Conservation (phyloP, 2,113 vertebrate species). For the Amia ocellicauda region DNA sequence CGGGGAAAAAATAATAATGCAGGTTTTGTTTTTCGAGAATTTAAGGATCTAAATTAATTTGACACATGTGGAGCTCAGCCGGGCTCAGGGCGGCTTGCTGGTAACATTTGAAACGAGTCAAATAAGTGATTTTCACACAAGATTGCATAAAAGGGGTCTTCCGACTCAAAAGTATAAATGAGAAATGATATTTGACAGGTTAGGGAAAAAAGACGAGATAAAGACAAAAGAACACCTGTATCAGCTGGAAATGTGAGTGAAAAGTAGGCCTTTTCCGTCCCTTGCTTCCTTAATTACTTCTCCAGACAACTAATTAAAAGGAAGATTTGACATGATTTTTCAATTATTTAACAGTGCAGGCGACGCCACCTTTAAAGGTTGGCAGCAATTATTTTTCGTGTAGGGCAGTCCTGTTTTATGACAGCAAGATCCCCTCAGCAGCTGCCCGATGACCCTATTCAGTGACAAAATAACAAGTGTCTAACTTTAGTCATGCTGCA, state of each 20-base stretch:
- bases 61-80: not conserved
- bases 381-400: constrained; percentile 56
- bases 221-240: not conserved
- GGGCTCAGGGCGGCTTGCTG: not conserved
- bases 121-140: not conserved
- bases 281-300: not conserved
- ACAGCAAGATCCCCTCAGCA: constrained; percentile 27
- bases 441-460: constrained; percentile 42
- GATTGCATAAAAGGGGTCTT: not conserved
- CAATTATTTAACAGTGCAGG: constrained; percentile 8
- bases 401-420: constrained; percentile 17
- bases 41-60: not conserved
- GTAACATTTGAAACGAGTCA: not conserved
- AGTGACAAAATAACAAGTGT: constrained; percentile 29
- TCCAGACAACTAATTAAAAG: not conserved
- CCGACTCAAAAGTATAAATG: not conserved
- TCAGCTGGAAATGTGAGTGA: not conserved
- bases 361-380: constrained; percentile 44
- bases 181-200: too few species aligned
- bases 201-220: not conserved
- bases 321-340: constrained; percentile 6
- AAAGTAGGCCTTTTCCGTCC: not conserved
- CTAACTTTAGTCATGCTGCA: constrained; percentile 54
- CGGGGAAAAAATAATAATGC: too few species aligned
- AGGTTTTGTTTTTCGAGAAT: too few species aligned